phyloP scores from a whole-genome alignment of 2,888 invertebrate species.

The Oxyteleia sp. region DNA sequence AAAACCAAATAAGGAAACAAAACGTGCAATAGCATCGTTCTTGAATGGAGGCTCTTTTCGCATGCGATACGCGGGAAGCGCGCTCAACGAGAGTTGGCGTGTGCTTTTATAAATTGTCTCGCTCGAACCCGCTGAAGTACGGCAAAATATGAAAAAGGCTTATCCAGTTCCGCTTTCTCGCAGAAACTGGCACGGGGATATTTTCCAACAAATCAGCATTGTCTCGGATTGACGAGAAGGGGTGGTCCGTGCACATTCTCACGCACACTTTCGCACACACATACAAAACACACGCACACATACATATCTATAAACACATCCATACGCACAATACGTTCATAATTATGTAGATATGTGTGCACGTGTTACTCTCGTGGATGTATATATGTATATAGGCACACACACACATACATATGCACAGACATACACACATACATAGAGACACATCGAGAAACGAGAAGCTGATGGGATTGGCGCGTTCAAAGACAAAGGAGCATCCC shows the following conservation, averaged over 20 bases:
- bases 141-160: slow-evolving; percentile 68
- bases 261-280: not conserved
- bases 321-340: not conserved
- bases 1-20: slow-evolving; percentile 42
- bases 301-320: not conserved
- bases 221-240: slow-evolving; percentile 77
- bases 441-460: slow-evolving; percentile 43
- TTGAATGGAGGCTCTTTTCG: slow-evolving; percentile 12
- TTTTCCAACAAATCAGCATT: slow-evolving; percentile 84
- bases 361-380: not conserved
- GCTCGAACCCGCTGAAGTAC: slow-evolving; percentile 43
- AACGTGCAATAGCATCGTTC: slow-evolving; percentile 2
- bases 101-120: slow-evolving; percentile 59
- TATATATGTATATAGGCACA: slow-evolving; percentile 6
- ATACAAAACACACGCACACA: too few relatives aligned
- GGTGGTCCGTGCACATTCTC: slow-evolving; percentile 14
- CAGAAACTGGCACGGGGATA: slow-evolving; percentile 83
- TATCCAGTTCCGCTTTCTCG: slow-evolving; percentile 71
- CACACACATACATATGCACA: slow-evolving; percentile 16
- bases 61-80: slow-evolving; percentile 9
- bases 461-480: slow-evolving; percentile 79
- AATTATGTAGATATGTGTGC: not conserved
- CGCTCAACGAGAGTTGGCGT: slow-evolving; percentile 17
- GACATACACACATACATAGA: slow-evolving; percentile 41
- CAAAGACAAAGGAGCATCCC: slow-evolving; percentile 86